Evolutionary conservation across 2,113 vertebrate species (phyloP).

Genomic region (Phalacrocorax carbo): DNA sequence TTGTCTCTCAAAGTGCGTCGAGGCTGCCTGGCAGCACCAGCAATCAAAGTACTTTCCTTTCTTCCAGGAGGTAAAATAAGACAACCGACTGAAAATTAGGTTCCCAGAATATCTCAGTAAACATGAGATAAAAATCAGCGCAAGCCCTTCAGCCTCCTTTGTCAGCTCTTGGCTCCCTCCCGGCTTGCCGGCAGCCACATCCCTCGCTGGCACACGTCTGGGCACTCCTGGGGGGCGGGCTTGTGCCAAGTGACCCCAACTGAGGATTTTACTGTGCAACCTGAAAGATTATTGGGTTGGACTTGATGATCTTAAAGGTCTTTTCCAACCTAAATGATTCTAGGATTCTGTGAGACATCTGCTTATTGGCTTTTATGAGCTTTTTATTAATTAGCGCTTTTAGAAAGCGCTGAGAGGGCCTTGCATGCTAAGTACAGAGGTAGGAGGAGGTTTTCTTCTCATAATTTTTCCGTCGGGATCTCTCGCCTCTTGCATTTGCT

Average conservation of each 20-base stretch:
- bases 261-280: neutral
- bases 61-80: slow-evolving; percentile 27
- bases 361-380: slow-evolving; percentile 33
- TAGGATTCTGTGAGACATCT: neutral
- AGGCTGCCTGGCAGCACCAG: neutral
- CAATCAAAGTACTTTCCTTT: neutral
- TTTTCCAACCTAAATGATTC: too few relatives aligned
- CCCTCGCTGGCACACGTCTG: neutral
- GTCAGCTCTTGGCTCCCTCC: neutral
- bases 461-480: neutral
- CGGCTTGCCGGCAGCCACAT: neutral
- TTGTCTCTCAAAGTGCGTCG: neutral
- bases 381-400: slow-evolving; percentile 14
- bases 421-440: neutral
- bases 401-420: neutral
- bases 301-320: too few relatives aligned
- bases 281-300: neutral
- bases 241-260: slow-evolving; percentile 1
- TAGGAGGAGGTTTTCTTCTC: neutral
- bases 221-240: neutral
- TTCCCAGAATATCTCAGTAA: slow-evolving; percentile 17
- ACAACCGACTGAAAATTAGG: neutral
- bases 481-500: neutral
- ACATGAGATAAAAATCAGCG: neutral
- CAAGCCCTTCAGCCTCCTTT: neutral